A percentile compares a stretch with the other conserved stretches of the same genome.
These are phyloP conservation scores for Phortica variegata DNA, from an alignment of 1,140 invertebrate genomes.

Conservation along the genomic window DNA sequence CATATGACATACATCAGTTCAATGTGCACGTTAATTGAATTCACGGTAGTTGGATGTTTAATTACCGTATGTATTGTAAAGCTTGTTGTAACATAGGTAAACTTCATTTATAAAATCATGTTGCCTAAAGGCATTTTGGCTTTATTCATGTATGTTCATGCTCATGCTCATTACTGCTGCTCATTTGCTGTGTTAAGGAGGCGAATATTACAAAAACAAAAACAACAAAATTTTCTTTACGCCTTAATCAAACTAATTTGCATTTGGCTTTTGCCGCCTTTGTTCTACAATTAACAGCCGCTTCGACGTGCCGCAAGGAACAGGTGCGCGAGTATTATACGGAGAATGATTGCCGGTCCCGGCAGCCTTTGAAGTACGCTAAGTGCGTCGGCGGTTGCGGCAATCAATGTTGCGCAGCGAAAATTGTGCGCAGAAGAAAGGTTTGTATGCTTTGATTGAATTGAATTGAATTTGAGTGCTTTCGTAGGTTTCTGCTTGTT, in stretches of 20 bases:
- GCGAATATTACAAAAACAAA: constrained; percentile 16
- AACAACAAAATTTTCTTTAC: too few relatives aligned
- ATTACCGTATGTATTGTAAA: too few relatives aligned
- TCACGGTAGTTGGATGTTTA: constrained; percentile 3
- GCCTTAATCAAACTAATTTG: constrained; percentile 46
- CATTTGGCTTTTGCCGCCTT: constrained; percentile 16
- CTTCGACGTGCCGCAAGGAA: constrained; percentile 83
- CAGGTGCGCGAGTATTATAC: constrained; percentile 86
- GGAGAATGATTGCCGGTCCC: constrained; percentile 84
- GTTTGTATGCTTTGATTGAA: constrained; percentile 59
- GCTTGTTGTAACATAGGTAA: too few relatives aligned
- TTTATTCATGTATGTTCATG: too few relatives aligned
- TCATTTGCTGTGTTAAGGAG: constrained; percentile 23
- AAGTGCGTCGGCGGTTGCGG: constrained; percentile 72
- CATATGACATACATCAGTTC: neutral
- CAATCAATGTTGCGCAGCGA: constrained; percentile 77
- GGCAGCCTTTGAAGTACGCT: constrained; percentile 85
- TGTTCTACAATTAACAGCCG: constrained; percentile 52
- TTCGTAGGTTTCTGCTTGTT: neutral
- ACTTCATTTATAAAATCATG: too few relatives aligned
- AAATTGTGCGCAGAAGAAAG: constrained; percentile 88
- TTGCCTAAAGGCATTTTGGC: too few relatives aligned
- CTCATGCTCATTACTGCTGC: too few relatives aligned
- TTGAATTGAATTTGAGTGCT: neutral
- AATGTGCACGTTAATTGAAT: constrained; percentile 3